Evolutionary conservation across 2,113 vertebrate genomes (phyloP), one percentile per base, ranked within the genome.

Genomic region (rat (Rattus norvegicus)): DNA sequence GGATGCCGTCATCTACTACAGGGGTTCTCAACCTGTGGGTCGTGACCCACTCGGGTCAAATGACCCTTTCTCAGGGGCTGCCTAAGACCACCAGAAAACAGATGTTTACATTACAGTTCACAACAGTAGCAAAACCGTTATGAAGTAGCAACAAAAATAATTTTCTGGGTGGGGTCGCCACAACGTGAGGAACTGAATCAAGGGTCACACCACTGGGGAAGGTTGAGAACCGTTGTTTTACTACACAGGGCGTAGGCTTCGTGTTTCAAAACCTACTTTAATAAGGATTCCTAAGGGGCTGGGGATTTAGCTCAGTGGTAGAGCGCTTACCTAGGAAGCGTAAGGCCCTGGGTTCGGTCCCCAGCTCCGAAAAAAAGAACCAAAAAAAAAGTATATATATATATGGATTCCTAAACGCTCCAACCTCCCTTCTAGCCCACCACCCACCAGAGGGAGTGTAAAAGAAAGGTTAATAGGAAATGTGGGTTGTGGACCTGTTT

Each of bases 21-120:
- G 52, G 4, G 20, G 30, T 56, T 36, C 77, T 80, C 8, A 54
- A 12, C 30, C 49, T 36, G 17, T 80, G 49, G 16, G 77, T 36
- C 30, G 4, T 5, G 12, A 54, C 28, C 49, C 49, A 8, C 8
- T 19, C 1, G 4, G 24, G 3, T 30, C 3, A 1, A 52, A 33
- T 30, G 47, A 17, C 3, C 49, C 49, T 54, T 54, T 79, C 28
- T 54, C 13, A 54, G 43, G 43, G 39, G 22, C 47, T 20, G 26
- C 39, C 73, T 28, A 47, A 76, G 14, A 33, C 30, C 26, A 33
- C 33, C 52, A 30, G 8, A 79, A 54, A 54, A 79, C 30, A 79
- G 49, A 54, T 79, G 19, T 54, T 54, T 54, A 79, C 47, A 54
- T 79, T 54, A 79, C 49, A 19, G 54, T 79, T 36, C 7, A 9